Evolutionary conservation across 2,113 vertebrate genomes (phyloP).

Genomic region (Menura novaehollandiae): DNA sequence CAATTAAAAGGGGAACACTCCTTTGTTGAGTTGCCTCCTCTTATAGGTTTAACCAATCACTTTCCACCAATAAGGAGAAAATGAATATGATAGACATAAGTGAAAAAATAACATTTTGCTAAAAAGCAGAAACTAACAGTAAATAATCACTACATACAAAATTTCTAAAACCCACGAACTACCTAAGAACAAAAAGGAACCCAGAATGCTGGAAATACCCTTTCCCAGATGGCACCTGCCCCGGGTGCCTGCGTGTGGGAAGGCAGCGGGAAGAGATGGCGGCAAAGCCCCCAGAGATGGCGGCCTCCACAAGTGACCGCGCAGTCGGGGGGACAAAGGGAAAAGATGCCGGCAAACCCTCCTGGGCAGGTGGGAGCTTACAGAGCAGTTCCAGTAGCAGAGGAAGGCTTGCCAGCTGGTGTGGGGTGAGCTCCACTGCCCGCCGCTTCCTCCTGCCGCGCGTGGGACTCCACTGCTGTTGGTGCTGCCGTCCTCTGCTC

Average conservation of each 20-base stretch:
- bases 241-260: background rate
- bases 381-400: background rate
- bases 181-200: background rate
- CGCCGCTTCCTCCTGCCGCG: fast-evolving
- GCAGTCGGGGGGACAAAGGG: fast-evolving
- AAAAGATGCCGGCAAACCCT: background rate
- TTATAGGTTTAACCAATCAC: background rate
- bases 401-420: background rate
- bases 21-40: background rate
- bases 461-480: background rate
- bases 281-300: background rate
- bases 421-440: background rate
- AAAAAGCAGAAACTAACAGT: background rate
- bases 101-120: background rate
- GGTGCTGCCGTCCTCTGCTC: background rate
- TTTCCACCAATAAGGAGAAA: background rate
- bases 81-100: fast-evolving
- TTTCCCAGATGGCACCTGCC: fast-evolving
- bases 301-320: fast-evolving
- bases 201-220: background rate
- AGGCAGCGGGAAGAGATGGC: background rate
- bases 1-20: background rate
- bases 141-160: background rate
- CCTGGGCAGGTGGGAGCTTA: background rate
- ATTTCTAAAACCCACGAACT: background rate